These are phyloP conservation scores for Deilephila porcellus DNA, from an alignment of 2,888 invertebrate species.

Conservation along the genomic window DNA sequence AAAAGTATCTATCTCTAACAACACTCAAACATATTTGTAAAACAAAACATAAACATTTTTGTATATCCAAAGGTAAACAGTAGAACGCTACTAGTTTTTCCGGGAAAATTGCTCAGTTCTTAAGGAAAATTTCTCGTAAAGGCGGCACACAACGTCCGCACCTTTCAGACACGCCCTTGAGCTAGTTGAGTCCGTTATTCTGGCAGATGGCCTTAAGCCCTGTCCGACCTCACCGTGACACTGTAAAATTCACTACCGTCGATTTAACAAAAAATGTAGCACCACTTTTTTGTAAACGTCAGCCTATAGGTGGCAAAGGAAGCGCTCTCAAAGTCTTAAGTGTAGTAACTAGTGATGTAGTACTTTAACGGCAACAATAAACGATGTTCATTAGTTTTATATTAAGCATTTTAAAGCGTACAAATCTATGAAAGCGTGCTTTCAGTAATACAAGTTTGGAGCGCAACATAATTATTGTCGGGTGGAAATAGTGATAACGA, in stretches of 20 bases:
- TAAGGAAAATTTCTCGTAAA: neutral
- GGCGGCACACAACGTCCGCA: neutral
- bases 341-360: too few relatives aligned
- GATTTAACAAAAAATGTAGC: neutral
- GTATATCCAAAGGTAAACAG: neutral
- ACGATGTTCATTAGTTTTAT: too few relatives aligned
- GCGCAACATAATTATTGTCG: too few relatives aligned
- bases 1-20: too few relatives aligned
- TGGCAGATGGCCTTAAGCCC: slow-evolving; percentile 17
- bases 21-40: too few relatives aligned
- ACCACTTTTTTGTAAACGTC: neutral
- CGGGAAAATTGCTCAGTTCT: neutral
- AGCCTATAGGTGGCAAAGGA: neutral
- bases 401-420: too few relatives aligned
- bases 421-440: too few relatives aligned
- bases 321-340: neutral
- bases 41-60: neutral
- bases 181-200: slow-evolving; percentile 9
- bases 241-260: neutral
- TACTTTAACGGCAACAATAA: too few relatives aligned
- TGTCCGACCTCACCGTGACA: neutral
- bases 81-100: neutral
- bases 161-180: slow-evolving; percentile 10
- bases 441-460: too few relatives aligned
- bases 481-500: too few relatives aligned